Evolutionary conservation across 2,888 invertebrate species (phyloP), one percentile per base, ranked within the genome.

Genomic region (Heliconius ethilla): DNA sequence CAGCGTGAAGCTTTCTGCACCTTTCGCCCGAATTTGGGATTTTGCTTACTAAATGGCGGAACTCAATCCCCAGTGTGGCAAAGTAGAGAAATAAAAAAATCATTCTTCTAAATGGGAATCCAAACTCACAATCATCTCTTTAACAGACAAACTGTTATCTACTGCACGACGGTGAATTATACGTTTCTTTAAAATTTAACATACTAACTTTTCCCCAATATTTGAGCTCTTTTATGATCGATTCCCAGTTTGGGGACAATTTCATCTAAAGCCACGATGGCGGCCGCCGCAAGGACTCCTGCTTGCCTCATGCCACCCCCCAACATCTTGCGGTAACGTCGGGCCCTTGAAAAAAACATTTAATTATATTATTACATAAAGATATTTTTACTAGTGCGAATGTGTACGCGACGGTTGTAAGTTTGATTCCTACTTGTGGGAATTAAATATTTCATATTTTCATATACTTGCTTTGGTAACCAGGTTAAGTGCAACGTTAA

Each of bases 251-350:
- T 92, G 0, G 97, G 96, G 10, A 96, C 95, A 84, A 97, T 96
- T 81, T 97, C 96, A 78, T 98, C 96, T n/a, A 99, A 88, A 0
- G 98, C 97, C 40, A 97, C 96, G 6, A 98, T 86, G 0, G 98
- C 98, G 1, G 98, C 97, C 0, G 99, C 99, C 0, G 99, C 99
- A 75, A 99, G 87, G 70, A 99, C 95, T 9, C 99, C 99, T 65
- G 95, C 96, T 92, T 99, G 99, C 77, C 99, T 95, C 98, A 98
- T 98, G 2, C 97, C 99, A 51, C 99, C 99, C 33, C 99, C 99
- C 67, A 99, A 89, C 70, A 96, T 97, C 93, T 99, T 99, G 76
- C 99, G 95, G 65, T 96, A 85, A 76, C 98, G 96, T 15, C 96
- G 95, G 0, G 98, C 98, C 86, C 98, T 98, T 25, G 27, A 13